These are phyloP conservation scores for Mirounga angustirostris DNA, from an alignment of 2,113 vertebrate genomes.

Conservation along the genomic window DNA sequence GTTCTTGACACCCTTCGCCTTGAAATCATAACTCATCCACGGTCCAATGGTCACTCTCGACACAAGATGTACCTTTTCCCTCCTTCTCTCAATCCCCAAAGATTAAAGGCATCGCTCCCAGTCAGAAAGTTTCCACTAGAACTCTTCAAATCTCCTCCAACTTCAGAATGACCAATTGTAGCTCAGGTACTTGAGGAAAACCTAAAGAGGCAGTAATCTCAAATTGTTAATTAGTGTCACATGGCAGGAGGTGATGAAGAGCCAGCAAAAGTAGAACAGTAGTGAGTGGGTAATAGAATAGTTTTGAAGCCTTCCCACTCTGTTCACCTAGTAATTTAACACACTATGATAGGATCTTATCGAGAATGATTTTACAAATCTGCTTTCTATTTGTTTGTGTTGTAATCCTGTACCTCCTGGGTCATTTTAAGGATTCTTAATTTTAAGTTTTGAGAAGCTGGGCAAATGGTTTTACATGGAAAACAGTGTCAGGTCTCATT, in stretches of 20 bases:
- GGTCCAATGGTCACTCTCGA: neutral
- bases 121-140: constrained; percentile 24
- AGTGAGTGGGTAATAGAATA: neutral
- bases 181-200: neutral
- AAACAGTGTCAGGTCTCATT: neutral
- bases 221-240: neutral
- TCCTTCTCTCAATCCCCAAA: neutral
- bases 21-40: constrained; percentile 71
- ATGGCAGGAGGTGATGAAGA: neutral
- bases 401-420: neutral
- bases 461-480: constrained; percentile 36
- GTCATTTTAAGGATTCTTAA: neutral
- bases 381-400: neutral
- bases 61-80: neutral
- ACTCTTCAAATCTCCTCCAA: constrained; percentile 34
- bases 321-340: constrained; percentile 4
- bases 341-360: neutral
- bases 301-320: neutral
- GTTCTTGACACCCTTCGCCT: constrained; percentile 53
- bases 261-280: neutral
- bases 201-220: neutral
- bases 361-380: constrained; percentile 18
- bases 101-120: neutral
- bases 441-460: constrained; percentile 23
- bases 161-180: constrained; percentile 24